A percentile compares a stretch with the other conserved stretches of the same genome.
phyloP scores from a whole-genome alignment of 2,888 invertebrate species.

The Lepas anatifera region DNA sequence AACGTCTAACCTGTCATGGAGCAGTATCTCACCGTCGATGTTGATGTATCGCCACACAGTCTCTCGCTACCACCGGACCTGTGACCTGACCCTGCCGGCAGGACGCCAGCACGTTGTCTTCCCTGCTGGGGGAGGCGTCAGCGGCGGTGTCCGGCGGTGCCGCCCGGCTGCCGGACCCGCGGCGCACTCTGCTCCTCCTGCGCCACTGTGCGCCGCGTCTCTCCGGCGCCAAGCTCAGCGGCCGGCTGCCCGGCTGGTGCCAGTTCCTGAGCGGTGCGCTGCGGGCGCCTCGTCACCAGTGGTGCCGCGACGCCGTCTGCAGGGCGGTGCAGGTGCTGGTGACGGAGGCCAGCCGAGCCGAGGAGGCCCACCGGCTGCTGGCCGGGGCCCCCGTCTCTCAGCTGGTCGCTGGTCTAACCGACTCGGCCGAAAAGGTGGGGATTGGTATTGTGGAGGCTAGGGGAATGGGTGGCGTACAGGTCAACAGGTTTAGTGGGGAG shows the following conservation, averaged over 20 bases:
- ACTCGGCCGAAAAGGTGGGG: not conserved
- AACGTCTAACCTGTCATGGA: too few relatives aligned
- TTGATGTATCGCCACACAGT: too few relatives aligned
- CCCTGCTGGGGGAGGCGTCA: not conserved
- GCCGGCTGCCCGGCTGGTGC: not conserved
- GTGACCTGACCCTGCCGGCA: not conserved
- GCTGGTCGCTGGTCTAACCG: not conserved
- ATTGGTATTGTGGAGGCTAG: too few relatives aligned
- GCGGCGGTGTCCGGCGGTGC: not conserved
- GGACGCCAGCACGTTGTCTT: not conserved
- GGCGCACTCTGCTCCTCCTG: not conserved
- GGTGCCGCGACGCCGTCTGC: not conserved
- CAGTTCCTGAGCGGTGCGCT: not conserved
- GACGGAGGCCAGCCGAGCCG: not conserved
- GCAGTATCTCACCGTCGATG: too few relatives aligned
- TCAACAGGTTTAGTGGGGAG: too few relatives aligned
- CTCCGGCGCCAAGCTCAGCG: not conserved
- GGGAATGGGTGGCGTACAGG: too few relatives aligned
- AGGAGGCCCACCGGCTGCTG: conserved; percentile 2
- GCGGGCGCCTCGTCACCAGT: not conserved
- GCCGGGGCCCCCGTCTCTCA: not conserved
- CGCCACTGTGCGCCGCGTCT: conserved; percentile 13
- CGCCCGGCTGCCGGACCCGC: not conserved
- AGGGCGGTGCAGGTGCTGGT: not conserved
- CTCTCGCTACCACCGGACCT: too few relatives aligned